phyloP scores from a whole-genome alignment of 1,140 invertebrate genomes.

The Trinorchestia longiramus region DNA sequence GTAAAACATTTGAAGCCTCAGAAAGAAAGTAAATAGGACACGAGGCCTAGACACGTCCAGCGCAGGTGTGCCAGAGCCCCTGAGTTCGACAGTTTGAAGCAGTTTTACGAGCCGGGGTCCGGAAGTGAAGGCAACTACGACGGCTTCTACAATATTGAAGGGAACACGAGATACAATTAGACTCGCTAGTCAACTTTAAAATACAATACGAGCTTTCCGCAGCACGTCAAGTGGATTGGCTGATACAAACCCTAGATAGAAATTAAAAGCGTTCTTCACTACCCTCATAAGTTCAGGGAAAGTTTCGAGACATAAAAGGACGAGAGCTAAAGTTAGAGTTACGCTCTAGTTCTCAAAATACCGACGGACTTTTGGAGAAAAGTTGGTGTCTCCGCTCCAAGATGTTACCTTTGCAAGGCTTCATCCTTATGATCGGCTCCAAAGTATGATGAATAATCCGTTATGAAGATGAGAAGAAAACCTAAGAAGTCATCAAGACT shows the following conservation, averaged over 20 bases:
- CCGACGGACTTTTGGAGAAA: too few relatives aligned
- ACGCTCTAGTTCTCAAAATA: neutral
- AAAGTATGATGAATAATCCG: neutral
- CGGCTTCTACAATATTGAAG: neutral
- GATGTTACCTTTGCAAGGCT: neutral
- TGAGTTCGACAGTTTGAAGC: neutral
- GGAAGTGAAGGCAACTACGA: neutral
- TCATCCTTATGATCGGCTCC: neutral
- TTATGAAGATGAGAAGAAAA: too few relatives aligned
- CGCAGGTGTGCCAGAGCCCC: neutral
- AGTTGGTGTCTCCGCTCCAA: neutral
- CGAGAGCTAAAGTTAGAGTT: neutral
- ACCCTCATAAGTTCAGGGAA: neutral
- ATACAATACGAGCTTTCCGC: neutral
- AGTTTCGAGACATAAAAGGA: neutral
- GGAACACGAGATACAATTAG: neutral
- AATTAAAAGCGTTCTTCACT: neutral
- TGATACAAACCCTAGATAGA: neutral
- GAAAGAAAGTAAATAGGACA: neutral
- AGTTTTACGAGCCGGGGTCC: neutral
- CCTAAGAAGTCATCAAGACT: too few relatives aligned
- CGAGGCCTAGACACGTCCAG: neutral
- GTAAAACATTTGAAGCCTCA: neutral
- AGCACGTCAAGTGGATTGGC: neutral
- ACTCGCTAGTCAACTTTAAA: neutral